Evolutionary conservation across 2,888 invertebrate species (phyloP).

Genomic region (Poecilobothrus nobilitatus): DNA sequence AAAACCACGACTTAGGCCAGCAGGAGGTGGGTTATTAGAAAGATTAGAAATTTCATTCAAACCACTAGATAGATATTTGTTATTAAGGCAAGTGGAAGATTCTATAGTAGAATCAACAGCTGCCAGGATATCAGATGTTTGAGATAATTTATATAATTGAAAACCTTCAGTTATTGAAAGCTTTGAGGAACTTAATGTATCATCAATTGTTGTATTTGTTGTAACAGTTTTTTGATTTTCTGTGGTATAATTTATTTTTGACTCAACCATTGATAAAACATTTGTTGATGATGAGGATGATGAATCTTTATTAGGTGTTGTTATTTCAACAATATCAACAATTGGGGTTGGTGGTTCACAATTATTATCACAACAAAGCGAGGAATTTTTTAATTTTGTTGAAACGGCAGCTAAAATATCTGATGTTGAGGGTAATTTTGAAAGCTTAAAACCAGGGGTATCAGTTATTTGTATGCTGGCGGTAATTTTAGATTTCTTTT

Average conservation of each 20-base stretch:
- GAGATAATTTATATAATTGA: background rate
- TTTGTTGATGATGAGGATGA: background rate
- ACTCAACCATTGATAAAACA: background rate
- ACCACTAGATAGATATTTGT: background rate
- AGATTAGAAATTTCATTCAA: background rate
- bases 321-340: background rate
- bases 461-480: background rate
- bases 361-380: background rate
- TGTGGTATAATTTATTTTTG: background rate
- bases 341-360: background rate
- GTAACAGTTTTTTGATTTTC: background rate
- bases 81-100: background rate
- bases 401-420: background rate
- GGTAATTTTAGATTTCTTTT: background rate
- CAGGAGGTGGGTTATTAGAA: background rate
- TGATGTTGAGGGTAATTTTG: background rate
- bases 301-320: background rate
- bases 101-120: background rate
- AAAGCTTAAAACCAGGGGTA: background rate
- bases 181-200: conserved; percentile 4
- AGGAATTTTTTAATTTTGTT: background rate
- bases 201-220: background rate
- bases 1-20: background rate
- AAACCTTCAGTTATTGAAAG: conserved; percentile 3
- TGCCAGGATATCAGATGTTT: background rate